Evolutionary conservation across 2,888 invertebrate genomes (phyloP), one percentile per base, ranked within the genome.

Genomic region (Caradrina kadenii): DNA sequence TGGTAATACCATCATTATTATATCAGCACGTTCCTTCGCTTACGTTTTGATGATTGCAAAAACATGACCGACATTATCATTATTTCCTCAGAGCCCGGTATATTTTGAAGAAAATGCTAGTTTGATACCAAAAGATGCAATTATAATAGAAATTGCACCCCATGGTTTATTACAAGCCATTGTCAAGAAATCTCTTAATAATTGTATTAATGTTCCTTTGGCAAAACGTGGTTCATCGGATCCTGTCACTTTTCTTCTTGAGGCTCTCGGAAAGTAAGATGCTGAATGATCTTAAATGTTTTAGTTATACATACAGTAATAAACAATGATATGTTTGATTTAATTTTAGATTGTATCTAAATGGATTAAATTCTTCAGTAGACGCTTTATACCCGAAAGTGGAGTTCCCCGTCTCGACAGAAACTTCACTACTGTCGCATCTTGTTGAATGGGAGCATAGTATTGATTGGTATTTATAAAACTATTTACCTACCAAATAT

Each of bases 371-470:
- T 45, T 45, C 45, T 45, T 45, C 45, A 17, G 11, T 45, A 45
- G 64, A 64, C 15, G 21, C 15, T 13, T 52, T 69, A 11, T 69
- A 64, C 11, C 56, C 64, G 0, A 63, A 69, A 42, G 56, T 69
- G 42, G 50, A 64, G 6, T 64, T 64, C 22, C 63, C 63, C 0
- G 63, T 64, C 17, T 45, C 62, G 42, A 22, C 22, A 4, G 49
- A 53, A 53, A 53, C 62, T 13, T 39, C 62, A 4, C 1, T 31
- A 17, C 13, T 66, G n/a, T 60, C 66, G 1, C 53, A 66, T 22
- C 53, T 66, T 3, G 53, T 66, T 15, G 48, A 54, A n/a, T 66
- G 53, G 61, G 61, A 66, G 13, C 66, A 66, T n/a, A 63, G 55
- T 53, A 21, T 50, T 8, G 50, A 68, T 10, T 68, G 68, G 68